Base-by-base conservation (phyloP, 2,797 vertebrate species). In the Fringilla coelebs region DNA sequence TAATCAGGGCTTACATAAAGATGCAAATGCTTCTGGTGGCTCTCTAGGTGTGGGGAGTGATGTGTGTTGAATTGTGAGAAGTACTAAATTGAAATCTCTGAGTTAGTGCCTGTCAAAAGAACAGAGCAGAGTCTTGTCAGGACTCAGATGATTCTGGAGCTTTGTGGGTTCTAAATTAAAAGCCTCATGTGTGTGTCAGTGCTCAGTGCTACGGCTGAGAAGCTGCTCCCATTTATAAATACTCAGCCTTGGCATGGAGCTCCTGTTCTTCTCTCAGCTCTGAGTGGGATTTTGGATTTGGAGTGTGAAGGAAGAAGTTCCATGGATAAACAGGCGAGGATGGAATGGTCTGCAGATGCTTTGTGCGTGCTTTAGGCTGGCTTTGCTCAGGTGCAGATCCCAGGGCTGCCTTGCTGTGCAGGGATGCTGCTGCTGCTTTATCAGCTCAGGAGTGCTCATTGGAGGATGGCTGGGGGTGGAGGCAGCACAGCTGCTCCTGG, bases 251-350 rank as follows among this genome's bases (percentile, higher is more conserved):
- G 91, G 85, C 89, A 48, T 38, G 16, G 62, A 75, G 68, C 63
- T 88, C 90, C 54, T 51, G 62, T 32, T 75, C 87, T 60, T 15
- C 81, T 73, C 79, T 95, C 92, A 76, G 88, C 82, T 95, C 13
- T 40, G 80, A 88, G 95, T 95, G 83, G 88, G 90, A 13, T 96
- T 92, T 84, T 79, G 45, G 68, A 5, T 82, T 85, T 94, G 93
- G 88, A 93, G 83, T 52, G 83, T n/a, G 93, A 89, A 90, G 72
- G 80, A 52, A 79, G 65, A 73, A 62, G 74, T n/a, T 95, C 75
- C 67, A 2, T 3, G 49, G 88, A 77, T 89, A 73, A 90, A 68
- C 32, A 85, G 84, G 17, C 8, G 7, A 51, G 45, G 31, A 3
- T 28, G 83, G 78, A 49, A 40, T 74, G 36, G 8, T 65, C 31